Evolutionary conservation across 1,140 invertebrate genomes (phyloP).

Genomic region (Sarcophaga peregrina): DNA sequence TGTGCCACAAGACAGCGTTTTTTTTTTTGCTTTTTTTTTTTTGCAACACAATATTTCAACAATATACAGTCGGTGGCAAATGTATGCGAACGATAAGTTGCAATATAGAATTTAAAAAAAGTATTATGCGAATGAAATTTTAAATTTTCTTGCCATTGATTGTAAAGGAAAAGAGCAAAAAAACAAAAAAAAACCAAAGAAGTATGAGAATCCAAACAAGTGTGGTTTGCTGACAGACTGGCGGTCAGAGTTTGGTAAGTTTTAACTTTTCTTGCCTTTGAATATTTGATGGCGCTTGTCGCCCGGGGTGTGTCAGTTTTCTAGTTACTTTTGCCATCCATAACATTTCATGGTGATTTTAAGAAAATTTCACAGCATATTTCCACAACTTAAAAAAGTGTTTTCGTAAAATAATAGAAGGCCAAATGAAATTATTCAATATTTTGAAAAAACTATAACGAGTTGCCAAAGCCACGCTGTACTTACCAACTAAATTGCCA

Average conservation of each 20-base stretch:
- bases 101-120: too few species aligned
- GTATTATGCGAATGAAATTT: too few species aligned
- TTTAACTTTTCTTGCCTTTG: not conserved
- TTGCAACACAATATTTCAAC: not conserved
- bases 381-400: too few species aligned
- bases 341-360: not conserved
- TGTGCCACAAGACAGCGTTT: not conserved
- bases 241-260: constrained; percentile 5
- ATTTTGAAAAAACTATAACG: not conserved
- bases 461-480: not conserved
- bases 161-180: too few species aligned
- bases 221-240: not conserved
- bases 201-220: constrained; percentile 1
- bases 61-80: not conserved
- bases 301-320: not conserved
- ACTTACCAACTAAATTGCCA: not conserved
- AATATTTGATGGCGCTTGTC: too few species aligned
- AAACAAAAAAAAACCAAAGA: too few species aligned
- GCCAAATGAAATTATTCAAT: not conserved
- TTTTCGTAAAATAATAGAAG: too few species aligned
- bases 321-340: not conserved
- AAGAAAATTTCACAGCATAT: too few species aligned
- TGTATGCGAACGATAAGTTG: too few species aligned
- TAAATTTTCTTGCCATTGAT: too few species aligned
- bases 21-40: too few species aligned